Evolutionary conservation across 2,113 vertebrate species (phyloP).

Genomic region (Brachypteracias leptosomus): DNA sequence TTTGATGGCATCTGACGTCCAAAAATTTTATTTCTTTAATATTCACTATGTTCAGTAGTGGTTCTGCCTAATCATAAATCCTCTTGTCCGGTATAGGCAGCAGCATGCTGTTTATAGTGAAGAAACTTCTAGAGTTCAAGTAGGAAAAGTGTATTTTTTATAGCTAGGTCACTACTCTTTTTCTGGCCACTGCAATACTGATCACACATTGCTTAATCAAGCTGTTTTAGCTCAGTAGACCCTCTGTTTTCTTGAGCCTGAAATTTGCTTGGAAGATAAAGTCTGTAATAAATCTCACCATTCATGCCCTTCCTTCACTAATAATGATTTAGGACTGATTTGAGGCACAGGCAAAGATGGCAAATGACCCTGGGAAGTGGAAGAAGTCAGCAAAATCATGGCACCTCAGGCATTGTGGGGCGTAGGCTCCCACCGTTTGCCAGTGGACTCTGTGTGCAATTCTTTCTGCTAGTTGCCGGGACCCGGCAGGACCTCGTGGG

Average conservation of each 20-base stretch:
- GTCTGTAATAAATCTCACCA: not conserved
- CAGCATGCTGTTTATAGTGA: not conserved
- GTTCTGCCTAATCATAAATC: not conserved
- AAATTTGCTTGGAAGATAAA: not conserved
- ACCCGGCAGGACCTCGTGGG: not conserved
- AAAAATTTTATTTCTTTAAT: not conserved
- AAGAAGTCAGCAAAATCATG: not conserved
- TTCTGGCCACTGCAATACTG: not conserved
- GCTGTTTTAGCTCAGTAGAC: not conserved
- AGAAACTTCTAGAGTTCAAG: not conserved
- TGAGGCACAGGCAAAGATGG: not conserved
- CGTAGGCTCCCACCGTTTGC: not conserved
- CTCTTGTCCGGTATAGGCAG: not conserved
- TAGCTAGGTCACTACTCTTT: not conserved
- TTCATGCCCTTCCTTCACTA: not conserved
- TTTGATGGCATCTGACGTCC: not conserved
- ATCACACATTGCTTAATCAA: fast-evolving
- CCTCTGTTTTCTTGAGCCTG: not conserved
- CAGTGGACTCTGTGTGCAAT: not conserved
- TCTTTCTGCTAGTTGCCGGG: not conserved
- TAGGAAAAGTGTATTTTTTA: not conserved
- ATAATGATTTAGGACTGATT: not conserved
- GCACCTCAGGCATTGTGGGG: fast-evolving
- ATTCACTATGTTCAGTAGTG: not conserved
- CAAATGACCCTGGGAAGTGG: not conserved